Conservation (phyloP, 2,113 vertebrate genomes). For the Ondatra zibethicus region DNA sequence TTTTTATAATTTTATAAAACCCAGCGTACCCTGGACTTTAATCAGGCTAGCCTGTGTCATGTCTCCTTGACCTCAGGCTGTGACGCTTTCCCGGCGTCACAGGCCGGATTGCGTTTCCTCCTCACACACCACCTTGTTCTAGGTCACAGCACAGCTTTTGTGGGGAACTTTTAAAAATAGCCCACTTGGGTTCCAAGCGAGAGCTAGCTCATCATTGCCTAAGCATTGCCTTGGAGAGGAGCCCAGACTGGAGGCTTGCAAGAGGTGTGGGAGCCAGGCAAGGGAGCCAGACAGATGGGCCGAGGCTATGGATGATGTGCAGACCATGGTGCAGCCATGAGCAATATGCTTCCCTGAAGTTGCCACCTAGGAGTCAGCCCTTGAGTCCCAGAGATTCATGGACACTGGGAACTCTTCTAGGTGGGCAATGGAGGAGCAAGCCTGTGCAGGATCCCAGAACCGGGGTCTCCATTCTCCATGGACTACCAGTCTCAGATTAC, state of each 20-base stretch:
- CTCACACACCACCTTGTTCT: neutral
- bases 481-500: neutral
- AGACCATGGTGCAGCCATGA: neutral
- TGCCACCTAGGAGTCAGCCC: neutral
- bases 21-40: neutral
- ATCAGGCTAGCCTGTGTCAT: fast-evolving
- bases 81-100: neutral
- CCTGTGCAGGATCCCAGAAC: too few species aligned
- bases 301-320: neutral
- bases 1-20: neutral
- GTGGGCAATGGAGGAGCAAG: neutral
- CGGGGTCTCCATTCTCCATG: fast-evolving
- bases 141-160: neutral
- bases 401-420: neutral
- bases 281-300: neutral
- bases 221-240: slow-evolving; percentile 42
- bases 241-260: neutral
- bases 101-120: fast-evolving
- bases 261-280: neutral
- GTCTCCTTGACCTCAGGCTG: neutral
- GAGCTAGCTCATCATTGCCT: neutral
- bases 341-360: fast-evolving
- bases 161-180: slow-evolving; percentile 71
- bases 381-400: fast-evolving
- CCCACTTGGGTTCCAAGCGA: neutral